Base-by-base conservation (phyloP, 2,113 vertebrate genomes). In the Ophthalmotilapia sp. region DNA sequence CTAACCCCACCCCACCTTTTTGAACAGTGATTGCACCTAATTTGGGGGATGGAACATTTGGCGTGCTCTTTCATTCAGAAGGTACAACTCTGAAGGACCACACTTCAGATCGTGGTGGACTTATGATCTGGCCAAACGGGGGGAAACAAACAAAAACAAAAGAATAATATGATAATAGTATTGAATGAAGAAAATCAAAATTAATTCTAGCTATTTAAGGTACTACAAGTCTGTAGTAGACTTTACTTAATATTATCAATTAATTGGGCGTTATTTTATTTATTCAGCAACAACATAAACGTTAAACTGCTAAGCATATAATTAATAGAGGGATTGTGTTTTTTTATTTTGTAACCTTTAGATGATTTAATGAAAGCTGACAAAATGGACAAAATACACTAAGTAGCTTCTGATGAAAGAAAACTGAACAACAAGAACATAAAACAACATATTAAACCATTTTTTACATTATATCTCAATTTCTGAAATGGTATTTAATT, bases 41-140 rank as follows among this genome's bases (percentile, higher is more conserved):
- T 68, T 68, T 38, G 33, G 10, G 9, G 36, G 62, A 4, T 6
- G 3, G 9, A 13, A 40, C n/a, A 1, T 42, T 70, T 42, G 65
- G 12, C 7, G 0, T 42, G n/a, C 12, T 40, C 7, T 15, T 6
- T 42, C n/a, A 42, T 42, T 70, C 65, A 40, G 12, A 0, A 70
- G 65, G 65, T 21, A 42, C 12, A 70, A 70, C 12, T 0, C 12
- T 15, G 38, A 70, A 70, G 65, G 65, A 14, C 7, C 0, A 23
- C 7, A 42, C 13, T 23, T 42, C 0, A 23, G 38, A 4, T 23
- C 0, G 1, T 70, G 13, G 12, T 23, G 10, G 36, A 40, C 19
- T 42, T 70, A 0, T 42, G 12, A 13, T 26, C n/a, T 1, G 38
- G 2, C n/a, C 38, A 23, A 70, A 70, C 0, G 0, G 36, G 7